phyloP scores from a whole-genome alignment of 2,113 vertebrate species.

The Aplodontia rufa region DNA sequence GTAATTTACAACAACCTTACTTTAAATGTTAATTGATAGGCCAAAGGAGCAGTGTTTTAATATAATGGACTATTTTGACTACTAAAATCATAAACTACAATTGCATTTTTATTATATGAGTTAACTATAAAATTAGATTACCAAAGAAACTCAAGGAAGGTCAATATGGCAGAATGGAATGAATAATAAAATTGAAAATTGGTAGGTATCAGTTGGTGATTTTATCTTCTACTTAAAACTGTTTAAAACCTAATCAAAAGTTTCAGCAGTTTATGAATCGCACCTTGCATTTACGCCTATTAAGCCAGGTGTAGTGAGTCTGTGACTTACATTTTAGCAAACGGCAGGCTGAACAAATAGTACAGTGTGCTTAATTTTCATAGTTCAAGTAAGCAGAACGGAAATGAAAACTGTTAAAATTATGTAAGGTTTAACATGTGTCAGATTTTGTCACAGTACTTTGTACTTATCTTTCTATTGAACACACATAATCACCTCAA shows the following conservation, averaged over 20 bases:
- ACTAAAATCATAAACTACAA: slow-evolving; percentile 31
- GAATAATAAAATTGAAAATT: neutral
- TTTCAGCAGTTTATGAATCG: slow-evolving; percentile 1
- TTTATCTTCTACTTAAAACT: neutral
- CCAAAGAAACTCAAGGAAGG: slow-evolving; percentile 2
- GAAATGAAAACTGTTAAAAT: neutral
- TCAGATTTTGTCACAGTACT: neutral
- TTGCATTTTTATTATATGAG: neutral
- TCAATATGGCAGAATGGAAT: neutral
- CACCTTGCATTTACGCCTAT: neutral
- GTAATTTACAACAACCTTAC: neutral
- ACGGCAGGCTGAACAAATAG: neutral
- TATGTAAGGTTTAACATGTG: neutral
- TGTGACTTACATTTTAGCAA: slow-evolving; percentile 6
- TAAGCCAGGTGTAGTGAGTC: neutral
- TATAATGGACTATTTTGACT: slow-evolving; percentile 32
- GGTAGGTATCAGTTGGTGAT: neutral
- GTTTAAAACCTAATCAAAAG: neutral
- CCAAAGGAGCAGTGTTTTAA: neutral
- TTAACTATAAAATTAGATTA: slow-evolving; percentile 17
- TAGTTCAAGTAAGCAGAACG: neutral
- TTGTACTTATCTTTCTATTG: neutral
- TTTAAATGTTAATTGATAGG: neutral
- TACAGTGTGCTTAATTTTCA: neutral
- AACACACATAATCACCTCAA: neutral